Percentiles rank a stretch among this genome's conserved stretches.
Conservation (phyloP, 2,113 vertebrate species). For the Mohoua ochrocephala region DNA sequence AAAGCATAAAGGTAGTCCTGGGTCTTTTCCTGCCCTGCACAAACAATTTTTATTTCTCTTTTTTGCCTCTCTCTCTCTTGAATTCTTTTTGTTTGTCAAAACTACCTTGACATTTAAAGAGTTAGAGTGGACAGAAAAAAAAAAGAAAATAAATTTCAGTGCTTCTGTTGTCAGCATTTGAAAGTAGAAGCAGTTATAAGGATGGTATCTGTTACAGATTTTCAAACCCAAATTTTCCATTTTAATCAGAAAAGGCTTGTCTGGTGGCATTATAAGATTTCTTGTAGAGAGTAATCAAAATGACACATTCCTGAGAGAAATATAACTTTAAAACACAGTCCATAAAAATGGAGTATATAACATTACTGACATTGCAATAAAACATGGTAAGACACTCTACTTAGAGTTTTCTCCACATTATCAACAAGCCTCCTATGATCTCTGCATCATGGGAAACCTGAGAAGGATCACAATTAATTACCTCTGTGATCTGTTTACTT, state of each 20-base stretch:
- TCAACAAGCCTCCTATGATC: neutral
- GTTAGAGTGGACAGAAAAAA: neutral
- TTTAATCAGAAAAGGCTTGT: neutral
- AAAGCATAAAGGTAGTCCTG: neutral
- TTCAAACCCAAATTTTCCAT: neutral
- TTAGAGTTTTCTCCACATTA: neutral
- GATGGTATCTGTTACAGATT: neutral
- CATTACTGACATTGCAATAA: neutral
- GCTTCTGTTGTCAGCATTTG: neutral
- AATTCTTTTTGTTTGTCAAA: neutral
- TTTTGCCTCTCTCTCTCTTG: neutral
- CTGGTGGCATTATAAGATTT: neutral
- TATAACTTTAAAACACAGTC: neutral
- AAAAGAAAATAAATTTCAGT: neutral
- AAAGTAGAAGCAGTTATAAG: neutral
- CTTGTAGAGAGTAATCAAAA: neutral
- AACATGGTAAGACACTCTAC: neutral
- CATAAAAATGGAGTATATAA: slow-evolving; percentile 19
- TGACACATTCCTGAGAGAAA: neutral
- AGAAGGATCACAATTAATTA: neutral
- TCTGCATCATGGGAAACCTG: neutral
- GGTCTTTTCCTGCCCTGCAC: neutral
- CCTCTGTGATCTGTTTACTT: neutral
- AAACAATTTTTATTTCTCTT: neutral
- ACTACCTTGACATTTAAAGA: neutral